phyloP scores from a whole-genome alignment of 35 echinoderm and acorn worm genomes.

The Heliocidaris erythrogramma region DNA sequence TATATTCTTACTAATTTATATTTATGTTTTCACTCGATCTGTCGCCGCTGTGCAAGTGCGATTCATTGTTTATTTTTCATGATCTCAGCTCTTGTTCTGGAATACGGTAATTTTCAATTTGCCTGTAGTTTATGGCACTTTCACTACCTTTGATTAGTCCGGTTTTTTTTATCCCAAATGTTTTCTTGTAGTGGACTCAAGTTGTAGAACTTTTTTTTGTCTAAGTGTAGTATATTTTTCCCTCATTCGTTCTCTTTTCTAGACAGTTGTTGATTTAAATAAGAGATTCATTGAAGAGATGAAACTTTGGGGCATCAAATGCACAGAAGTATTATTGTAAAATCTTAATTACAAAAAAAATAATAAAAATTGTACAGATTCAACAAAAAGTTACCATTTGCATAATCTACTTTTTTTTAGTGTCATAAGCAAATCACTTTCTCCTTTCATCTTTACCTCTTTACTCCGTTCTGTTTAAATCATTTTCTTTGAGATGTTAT shows the following conservation, averaged over 20 bases:
- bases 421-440: no score
- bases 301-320: constrained; percentile 47
- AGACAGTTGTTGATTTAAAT: background rate
- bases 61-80: background rate
- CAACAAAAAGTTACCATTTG: background rate
- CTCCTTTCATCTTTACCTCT: no score
- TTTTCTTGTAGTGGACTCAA: background rate
- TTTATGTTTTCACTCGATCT: background rate
- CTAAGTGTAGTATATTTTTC: constrained; percentile 18
- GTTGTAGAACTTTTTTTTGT: background rate
- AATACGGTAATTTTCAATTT: background rate
- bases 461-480: no score
- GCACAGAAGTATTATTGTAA: constrained; percentile 55
- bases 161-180: background rate
- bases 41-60: background rate
- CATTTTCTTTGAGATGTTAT: background rate
- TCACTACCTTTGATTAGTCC: background rate
- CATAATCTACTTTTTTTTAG: background rate
- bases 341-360: constrained; percentile 53
- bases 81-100: background rate
- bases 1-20: constrained; percentile 20
- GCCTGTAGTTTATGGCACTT: background rate
- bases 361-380: constrained; percentile 48
- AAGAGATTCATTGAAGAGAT: constrained; percentile 19
- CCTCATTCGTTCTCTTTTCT: constrained; percentile 2